Conservation (phyloP, 2,888 invertebrate species). For the Zygogramma bicolorata region DNA sequence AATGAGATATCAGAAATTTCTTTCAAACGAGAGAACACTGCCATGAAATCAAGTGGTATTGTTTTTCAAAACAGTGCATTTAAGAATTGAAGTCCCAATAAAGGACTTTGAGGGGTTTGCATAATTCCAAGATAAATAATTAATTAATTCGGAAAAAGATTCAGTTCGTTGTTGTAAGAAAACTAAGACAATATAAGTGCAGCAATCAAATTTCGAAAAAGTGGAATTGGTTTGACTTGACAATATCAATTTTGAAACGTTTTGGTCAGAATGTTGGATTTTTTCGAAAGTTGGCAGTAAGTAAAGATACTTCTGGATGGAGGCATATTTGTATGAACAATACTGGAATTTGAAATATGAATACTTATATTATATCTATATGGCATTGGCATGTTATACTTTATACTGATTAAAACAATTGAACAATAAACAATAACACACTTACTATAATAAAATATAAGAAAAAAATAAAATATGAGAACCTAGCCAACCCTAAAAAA, state of each 20-base stretch:
- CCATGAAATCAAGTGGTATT: no score
- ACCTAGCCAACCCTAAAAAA: slow-evolving; percentile 64
- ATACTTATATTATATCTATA: slow-evolving; percentile 50
- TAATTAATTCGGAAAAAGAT: no score
- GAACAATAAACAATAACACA: slow-evolving; percentile 62
- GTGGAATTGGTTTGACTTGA: no score
- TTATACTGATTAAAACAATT: slow-evolving; percentile 54
- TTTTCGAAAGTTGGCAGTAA: slow-evolving; percentile 6
- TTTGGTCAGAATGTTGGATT: slow-evolving; percentile 12
- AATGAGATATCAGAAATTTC: no score
- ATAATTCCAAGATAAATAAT: no score
- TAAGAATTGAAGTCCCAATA: no score
- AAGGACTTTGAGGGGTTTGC: no score
- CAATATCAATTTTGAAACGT: slow-evolving; percentile 5
- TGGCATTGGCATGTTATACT: slow-evolving; percentile 54
- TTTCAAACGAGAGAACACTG: no score
- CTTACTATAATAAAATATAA: slow-evolving; percentile 57
- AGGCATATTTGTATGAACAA: slow-evolving; percentile 35
- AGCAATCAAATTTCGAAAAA: no score
- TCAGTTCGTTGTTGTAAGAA: no score
- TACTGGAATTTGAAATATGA: slow-evolving; percentile 36
- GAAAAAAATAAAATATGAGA: slow-evolving; percentile 53
- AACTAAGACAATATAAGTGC: no score
- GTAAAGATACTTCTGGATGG: slow-evolving; percentile 23
- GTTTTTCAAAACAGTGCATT: no score